phyloP scores from a whole-genome alignment of 2,797 vertebrate genomes.

The Pristis pectinata region DNA sequence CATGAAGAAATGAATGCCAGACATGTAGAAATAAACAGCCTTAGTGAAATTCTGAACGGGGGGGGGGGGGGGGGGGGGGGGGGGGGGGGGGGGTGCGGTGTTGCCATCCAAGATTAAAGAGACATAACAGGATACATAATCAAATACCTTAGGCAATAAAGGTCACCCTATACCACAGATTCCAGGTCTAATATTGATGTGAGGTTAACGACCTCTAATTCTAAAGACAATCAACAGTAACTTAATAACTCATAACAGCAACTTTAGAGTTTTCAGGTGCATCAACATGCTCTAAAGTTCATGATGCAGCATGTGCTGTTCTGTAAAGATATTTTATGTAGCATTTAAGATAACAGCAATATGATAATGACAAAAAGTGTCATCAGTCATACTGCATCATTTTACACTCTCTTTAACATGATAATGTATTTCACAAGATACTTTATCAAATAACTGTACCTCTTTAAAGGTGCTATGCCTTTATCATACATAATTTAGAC shows the following conservation, averaged over 20 bases:
- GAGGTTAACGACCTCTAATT: neutral
- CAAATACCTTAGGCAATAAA: neutral
- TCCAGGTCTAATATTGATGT: neutral
- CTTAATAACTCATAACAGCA: neutral
- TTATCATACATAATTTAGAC: neutral
- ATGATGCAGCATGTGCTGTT: neutral
- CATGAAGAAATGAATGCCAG: neutral
- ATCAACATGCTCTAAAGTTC: neutral
- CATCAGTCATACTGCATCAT: neutral
- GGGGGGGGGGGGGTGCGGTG: no score
- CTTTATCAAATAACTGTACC: neutral
- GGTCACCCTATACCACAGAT: neutral
- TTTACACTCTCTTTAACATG: neutral
- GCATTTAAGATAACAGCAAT: conserved; percentile 4
- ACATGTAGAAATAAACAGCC: neutral
- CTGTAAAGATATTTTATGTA: neutral
- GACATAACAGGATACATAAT: neutral
- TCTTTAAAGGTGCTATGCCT: neutral
- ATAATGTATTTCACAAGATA: neutral
- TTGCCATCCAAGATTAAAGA: neutral
- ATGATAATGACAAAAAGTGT: neutral
- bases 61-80: no score
- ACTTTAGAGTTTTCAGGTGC: neutral
- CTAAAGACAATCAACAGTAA: neutral
- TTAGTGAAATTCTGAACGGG: neutral